Evolutionary conservation across 2,797 vertebrate genomes (phyloP), one percentile per base, ranked within the genome.

Genomic region (Gymnopithys bicolor): DNA sequence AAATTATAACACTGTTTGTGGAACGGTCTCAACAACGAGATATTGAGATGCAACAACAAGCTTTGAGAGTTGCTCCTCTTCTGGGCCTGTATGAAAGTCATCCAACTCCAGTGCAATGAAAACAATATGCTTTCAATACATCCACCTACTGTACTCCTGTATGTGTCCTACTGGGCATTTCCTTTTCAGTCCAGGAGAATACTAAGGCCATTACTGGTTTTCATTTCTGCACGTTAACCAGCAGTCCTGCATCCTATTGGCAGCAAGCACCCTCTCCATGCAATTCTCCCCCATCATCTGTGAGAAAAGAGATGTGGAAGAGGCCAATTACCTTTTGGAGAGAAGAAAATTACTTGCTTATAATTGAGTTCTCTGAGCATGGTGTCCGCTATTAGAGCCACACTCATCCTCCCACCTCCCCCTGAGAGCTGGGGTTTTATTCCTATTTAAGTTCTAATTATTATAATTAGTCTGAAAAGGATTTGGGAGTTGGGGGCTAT

Each of bases 401-500:
- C 88, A 94, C 87, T 94, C 96, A 94, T 94, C 95, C 95, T 95
- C 95, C 90, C 58, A 70, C 43, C 25, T 88, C 43, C 95, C 90
- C 95, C 56, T 79, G 89, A 93, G 94, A 94, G 75, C 48, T 88
- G 62, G 71, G 83, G 91, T 94, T 85, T 96, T 96, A 96, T 94
- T 97, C 91, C 94, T 93, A 87, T 95, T 96, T 97, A 94, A 96
- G 93, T 96, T 91, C 93, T 93, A 94, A 95, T 82, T 75, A 93
- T 94, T 90, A 95, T 95, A 96, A 96, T 84, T 94, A 95, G 89
- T 92, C 93, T 85, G 86, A 95, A 95, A 95, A 86, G 88, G 94
- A 95, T 96, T 96, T 97, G 95, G 96, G 96, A 97, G 96, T 96
- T 97, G 76, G 96, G 96, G 94, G 95, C 93, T 95, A 93, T 21